Base-by-base conservation (phyloP, 2,888 invertebrate genomes). In the Lypha dubia region DNA sequence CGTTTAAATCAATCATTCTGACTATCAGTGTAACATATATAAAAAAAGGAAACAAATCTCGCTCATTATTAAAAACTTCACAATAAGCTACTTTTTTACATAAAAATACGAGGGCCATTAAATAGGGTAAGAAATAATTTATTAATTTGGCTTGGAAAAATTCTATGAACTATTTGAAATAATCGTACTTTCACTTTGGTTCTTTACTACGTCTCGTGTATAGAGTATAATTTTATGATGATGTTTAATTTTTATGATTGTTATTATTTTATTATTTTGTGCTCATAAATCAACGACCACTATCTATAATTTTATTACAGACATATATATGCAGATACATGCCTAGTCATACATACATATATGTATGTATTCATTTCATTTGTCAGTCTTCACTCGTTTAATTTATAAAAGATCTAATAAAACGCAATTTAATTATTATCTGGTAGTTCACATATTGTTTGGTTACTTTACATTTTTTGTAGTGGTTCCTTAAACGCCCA, bases 341-440 rank as follows among this genome's bases (percentile, higher is more conserved):
- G 20, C 22, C 17, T 28, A 41, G 0, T 15, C 28, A 28, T 28
- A 28, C 28, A 2, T 2, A 2, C 28, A 28, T 28, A 28, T 2
- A 28, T 28, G 28, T 4, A 28, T 28, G 5, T 28, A 28, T 28
- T 28, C 28, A 2, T n/a, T 49, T 32, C 35, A n/a, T 56, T 65
- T 46, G 62, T 51, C 53, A 28, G 24, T 75, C 46, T 4, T 38
- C 46, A 24, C 13, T 65, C 28, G 44, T 75, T 67, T 68, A 58
- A 46, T 65, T 67, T 68, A 41, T 49, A 46, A 67, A 53, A 77
- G 67, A 56, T 67, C 49, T 46, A 80, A 77, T 80, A 80, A 80
- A 84, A 71, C 67, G 46, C 62, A 79, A 84, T 80, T 74, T 68
- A 79, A 84, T 80, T 74, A 68, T 76, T 68, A 79, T 79, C 67